Evolutionary conservation across 2,113 vertebrate species (phyloP).

Genomic region (Hippopotamus amphibius): DNA sequence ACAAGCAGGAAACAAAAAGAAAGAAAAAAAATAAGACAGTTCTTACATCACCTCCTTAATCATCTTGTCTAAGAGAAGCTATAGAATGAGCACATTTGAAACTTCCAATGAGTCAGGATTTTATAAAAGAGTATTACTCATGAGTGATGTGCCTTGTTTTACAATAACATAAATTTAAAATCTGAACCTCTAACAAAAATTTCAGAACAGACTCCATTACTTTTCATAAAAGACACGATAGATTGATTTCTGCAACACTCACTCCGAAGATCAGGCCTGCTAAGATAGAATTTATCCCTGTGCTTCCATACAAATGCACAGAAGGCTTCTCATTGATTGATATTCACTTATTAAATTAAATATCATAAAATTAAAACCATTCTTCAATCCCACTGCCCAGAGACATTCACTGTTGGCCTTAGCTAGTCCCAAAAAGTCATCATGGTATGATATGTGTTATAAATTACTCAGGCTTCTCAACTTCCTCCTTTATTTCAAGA

Average conservation of each 20-base stretch:
- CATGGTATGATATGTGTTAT: background rate
- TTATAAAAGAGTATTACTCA: background rate
- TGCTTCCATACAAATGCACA: background rate
- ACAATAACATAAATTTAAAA: conserved; percentile 2
- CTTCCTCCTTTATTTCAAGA: conserved; percentile 7
- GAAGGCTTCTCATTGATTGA: background rate
- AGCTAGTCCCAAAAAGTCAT: background rate
- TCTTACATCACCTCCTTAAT: background rate
- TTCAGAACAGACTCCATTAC: background rate
- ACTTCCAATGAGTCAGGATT: background rate
- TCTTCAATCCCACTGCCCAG: background rate
- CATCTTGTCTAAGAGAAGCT: background rate
- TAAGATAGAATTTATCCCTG: background rate
- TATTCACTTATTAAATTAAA: conserved; percentile 42
- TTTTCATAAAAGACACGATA: background rate
- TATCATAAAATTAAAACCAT: conserved; percentile 37
- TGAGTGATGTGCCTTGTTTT: background rate
- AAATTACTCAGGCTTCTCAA: background rate
- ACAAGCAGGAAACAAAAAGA: background rate
- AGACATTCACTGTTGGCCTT: background rate
- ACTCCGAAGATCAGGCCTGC: background rate
- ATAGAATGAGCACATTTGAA: background rate
- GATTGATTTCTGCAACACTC: background rate
- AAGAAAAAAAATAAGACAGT: background rate
- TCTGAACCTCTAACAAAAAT: background rate